phyloP scores from a whole-genome alignment of 2,113 vertebrate genomes.

The Entelurus aequoreus region DNA sequence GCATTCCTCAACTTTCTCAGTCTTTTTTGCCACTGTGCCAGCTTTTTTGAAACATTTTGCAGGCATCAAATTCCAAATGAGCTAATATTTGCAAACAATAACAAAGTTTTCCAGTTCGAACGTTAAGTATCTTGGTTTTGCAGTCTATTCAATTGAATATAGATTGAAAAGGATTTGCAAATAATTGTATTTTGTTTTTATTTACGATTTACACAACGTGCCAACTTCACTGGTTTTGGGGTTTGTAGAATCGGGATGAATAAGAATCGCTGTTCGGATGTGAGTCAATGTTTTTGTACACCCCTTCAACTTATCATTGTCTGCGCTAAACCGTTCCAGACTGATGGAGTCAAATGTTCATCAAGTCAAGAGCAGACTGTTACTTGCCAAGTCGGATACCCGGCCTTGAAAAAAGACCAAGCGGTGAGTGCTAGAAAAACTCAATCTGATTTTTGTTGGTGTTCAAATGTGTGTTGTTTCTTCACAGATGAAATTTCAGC shows the following conservation, averaged over 20 bases:
- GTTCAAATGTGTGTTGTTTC: background rate
- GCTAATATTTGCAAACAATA: no score
- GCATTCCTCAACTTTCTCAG: no score
- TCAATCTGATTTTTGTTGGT: background rate
- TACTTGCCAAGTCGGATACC: constrained; percentile 81
- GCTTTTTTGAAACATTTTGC: no score
- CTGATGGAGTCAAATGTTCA: constrained; percentile 79
- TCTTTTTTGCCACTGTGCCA: no score
- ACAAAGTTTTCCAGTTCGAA: no score
- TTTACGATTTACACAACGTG: no score
- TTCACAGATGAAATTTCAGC: constrained; percentile 75
- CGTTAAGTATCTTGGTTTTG: no score
- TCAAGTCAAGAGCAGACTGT: constrained; percentile 66
- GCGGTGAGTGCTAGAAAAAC: constrained; percentile 63
- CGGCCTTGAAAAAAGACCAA: constrained; percentile 73
- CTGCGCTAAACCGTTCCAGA: constrained; percentile 57
- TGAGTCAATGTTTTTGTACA: background rate
- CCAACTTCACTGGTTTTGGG: no score
- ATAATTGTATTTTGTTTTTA: background rate
- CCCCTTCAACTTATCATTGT: background rate
- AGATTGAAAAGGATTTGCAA: background rate
- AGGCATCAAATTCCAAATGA: no score
- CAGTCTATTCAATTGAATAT: no score
- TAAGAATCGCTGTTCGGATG: no score
- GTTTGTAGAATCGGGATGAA: no score